Conservation (phyloP, 2,113 vertebrate genomes). For the Monarcha castaneiventris region DNA sequence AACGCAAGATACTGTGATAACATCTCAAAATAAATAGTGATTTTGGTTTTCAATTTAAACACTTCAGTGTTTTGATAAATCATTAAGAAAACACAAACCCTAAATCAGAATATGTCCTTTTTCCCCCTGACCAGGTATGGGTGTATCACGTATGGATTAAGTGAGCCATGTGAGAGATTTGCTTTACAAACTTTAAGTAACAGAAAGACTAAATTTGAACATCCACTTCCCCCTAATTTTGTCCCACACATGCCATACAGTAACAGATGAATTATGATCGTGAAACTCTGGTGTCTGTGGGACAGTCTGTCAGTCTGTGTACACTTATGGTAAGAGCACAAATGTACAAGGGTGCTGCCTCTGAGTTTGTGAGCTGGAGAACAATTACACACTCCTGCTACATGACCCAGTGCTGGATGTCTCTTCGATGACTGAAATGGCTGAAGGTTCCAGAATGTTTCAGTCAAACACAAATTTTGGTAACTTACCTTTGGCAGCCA, state of each 20-base stretch:
- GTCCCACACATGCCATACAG: accelerated
- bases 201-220: background rate
- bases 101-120: background rate
- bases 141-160: background rate
- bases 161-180: accelerated
- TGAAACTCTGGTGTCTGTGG: background rate
- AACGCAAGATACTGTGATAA: background rate
- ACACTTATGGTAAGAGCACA: background rate
- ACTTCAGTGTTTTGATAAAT: background rate
- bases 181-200: background rate
- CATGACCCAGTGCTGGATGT: background rate
- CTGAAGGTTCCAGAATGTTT: background rate
- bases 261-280: background rate
- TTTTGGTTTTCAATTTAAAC: background rate
- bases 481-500: background rate
- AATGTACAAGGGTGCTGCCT: background rate
- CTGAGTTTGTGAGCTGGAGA: background rate
- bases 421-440: background rate
- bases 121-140: accelerated
- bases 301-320: background rate
- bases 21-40: background rate
- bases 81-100: background rate
- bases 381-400: accelerated
- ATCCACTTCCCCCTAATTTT: background rate
- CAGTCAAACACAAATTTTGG: background rate